Evolutionary conservation across 37 sponge, comb jelly and placozoan genomes (phyloP).

Genomic region (Bolinopsis microptera): DNA sequence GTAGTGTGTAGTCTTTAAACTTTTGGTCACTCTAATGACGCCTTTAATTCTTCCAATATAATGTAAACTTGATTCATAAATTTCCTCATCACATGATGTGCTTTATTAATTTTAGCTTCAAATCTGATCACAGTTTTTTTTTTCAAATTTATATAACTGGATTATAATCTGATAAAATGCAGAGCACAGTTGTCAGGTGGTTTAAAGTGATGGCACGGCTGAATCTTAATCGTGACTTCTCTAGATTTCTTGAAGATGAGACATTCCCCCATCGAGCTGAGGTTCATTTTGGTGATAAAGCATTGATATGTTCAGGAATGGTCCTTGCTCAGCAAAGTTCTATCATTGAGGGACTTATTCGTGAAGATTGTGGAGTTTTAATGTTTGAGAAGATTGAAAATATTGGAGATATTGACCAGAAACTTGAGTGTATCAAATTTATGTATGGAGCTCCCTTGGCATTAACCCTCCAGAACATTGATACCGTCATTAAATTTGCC

Average conservation of each 20-base stretch:
- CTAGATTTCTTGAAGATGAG: background rate
- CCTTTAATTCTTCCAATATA: no score
- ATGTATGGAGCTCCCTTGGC: slow-evolving; percentile 34
- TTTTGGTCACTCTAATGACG: no score
- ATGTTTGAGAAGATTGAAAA: background rate
- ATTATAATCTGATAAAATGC: no score
- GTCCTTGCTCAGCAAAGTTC: slow-evolving; percentile 33
- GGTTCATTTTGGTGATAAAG: background rate
- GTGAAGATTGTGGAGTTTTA: background rate
- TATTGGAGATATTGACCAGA: background rate
- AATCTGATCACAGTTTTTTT: no score
- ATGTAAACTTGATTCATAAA: no score
- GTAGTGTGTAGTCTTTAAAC: no score
- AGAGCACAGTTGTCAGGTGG: no score
- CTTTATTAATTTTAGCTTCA: no score
- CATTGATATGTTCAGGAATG: slow-evolving; percentile 10
- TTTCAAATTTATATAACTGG: no score
- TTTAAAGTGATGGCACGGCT: background rate
- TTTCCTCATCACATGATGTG: no score
- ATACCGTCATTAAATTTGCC: background rate
- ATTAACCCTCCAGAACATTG: background rate
- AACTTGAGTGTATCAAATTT: background rate
- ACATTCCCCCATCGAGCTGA: background rate
- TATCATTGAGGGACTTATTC: background rate
- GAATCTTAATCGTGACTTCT: slow-evolving; percentile 47